Evolutionary conservation across 2,113 vertebrate genomes (phyloP), one percentile per base, ranked within the genome.

Genomic region (Misgurnus anguillicaudatus): DNA sequence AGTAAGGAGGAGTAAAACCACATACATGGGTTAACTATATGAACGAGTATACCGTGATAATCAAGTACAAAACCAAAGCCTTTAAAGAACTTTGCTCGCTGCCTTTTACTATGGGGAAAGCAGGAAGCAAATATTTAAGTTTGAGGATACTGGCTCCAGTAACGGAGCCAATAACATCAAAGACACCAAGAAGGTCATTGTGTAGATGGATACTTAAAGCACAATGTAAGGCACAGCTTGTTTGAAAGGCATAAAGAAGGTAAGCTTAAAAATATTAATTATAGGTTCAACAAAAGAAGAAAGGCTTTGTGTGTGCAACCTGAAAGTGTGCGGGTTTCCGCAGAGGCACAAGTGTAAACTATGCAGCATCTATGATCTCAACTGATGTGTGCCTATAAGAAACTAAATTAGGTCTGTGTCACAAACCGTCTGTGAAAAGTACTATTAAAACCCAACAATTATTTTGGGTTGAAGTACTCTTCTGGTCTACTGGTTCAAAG

Each of bases 401-500:
- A 51, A 45, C 55, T 39, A 78, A n/a, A 45, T 64, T 13, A 45
- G 6, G 3, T 67, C 62, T 36, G 72, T 45, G 67, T 71, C 45
- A 53, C n/a, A 79, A 80, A 39, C 62, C 31, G 62, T 53, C 31
- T 58, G 61, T 73, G 36, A 74, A 74, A 74, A 48, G 71, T 66
- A 68, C 80, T 77, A 39, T 57, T 17, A 71, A 62, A 85, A 86
- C 75, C 80, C 82, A 86, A 87, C 84, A 36, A 60, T 86, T 84
- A 75, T 75, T 41, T n/a, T 57, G 70, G 79, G 79, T 78, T 86
- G 71, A 47, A 36, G 85, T 81, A 82, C 74, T 76, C 79, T 89
- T 88, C 89, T 90, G 87, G 89, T 89, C 75, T 87, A 88, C 83
- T 75, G 80, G 83, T 87, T 87, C 63, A 83, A 86, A 89, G 87